A percentile compares a stretch with the other conserved stretches of the same genome.
These are phyloP conservation scores for Pagetopsis macropterus DNA, from an alignment of 2,797 vertebrate genomes.

Conservation along the genomic window DNA sequence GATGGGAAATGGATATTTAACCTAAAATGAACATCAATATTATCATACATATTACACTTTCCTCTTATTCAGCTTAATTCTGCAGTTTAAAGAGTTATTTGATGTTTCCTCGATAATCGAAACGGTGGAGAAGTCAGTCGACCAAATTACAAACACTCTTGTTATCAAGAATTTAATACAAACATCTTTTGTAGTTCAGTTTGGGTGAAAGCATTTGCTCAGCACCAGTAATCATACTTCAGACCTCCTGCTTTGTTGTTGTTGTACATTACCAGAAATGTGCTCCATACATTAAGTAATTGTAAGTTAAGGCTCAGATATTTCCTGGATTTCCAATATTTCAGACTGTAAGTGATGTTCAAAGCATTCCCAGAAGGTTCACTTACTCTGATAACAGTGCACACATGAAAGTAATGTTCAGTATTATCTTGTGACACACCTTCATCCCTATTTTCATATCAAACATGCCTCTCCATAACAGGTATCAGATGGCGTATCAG, in stretches of 20 bases:
- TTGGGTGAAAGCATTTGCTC: conserved; percentile 3
- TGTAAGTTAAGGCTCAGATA: neutral
- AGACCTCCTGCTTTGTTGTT: neutral
- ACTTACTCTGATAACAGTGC: conserved; percentile 46
- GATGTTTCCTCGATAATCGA: conserved; percentile 21
- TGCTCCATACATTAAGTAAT: neutral
- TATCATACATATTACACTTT: neutral
- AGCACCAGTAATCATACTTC: neutral
- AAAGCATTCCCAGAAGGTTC: conserved; percentile 48
- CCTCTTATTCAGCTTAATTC: neutral
- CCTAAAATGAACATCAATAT: conserved; percentile 1
- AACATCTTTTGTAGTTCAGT: neutral
- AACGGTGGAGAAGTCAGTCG: conserved; percentile 6
- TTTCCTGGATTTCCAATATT: conserved; percentile 8
- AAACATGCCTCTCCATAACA: conserved; percentile 10
- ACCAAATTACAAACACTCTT: neutral
- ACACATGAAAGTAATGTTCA: conserved; percentile 5
- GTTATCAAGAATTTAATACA: neutral
- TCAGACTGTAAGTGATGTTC: conserved; percentile 14
- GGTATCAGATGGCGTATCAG: conserved; percentile 17
- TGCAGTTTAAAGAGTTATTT: neutral
- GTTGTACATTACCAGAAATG: neutral
- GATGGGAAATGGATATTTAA: conserved; percentile 1
- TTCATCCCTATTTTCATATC: conserved; percentile 44
- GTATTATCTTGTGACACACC: conserved; percentile 29